phyloP scores from a whole-genome alignment of 2,113 vertebrate species.

The Epinephelus moara region DNA sequence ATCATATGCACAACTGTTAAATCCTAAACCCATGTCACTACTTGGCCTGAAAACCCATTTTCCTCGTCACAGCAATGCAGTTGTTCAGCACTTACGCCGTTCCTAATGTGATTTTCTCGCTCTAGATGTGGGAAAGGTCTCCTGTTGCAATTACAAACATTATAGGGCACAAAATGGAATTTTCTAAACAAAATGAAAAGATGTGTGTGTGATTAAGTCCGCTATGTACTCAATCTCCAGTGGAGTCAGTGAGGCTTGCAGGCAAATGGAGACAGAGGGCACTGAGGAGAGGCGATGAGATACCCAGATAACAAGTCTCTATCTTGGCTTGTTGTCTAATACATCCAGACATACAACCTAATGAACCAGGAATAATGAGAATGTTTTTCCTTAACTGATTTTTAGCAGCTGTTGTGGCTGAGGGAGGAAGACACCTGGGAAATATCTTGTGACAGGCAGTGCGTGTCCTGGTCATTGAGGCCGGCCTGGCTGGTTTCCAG shows the following conservation, averaged over 20 bases:
- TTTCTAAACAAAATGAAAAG: slow-evolving; percentile 45
- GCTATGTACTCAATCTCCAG: neutral
- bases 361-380: slow-evolving; percentile 52
- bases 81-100: slow-evolving; percentile 18
- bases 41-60: slow-evolving; percentile 68
- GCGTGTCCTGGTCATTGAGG: slow-evolving; percentile 12
- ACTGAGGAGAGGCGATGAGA: slow-evolving; percentile 13
- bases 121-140: slow-evolving; percentile 33
- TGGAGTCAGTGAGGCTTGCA: slow-evolving; percentile 10
- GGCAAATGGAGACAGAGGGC: slow-evolving; percentile 3
- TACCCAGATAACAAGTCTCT: slow-evolving; percentile 12
- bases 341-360: slow-evolving; percentile 45
- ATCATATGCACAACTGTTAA: slow-evolving; percentile 51
- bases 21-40: slow-evolving; percentile 38
- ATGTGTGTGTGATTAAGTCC: slow-evolving; percentile 12
- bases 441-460: slow-evolving; percentile 34
- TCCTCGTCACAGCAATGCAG: slow-evolving; percentile 34
- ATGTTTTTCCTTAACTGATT: slow-evolving; percentile 42
- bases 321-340: slow-evolving; percentile 32
- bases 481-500: slow-evolving; percentile 15
- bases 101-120: slow-evolving; percentile 32
- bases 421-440: slow-evolving; percentile 4
- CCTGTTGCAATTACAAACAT: slow-evolving; percentile 37
- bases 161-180: slow-evolving; percentile 6
- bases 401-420: slow-evolving; percentile 24